Evolutionary conservation across 2,888 invertebrate genomes (phyloP).

Genomic region (Drosophila paucipuncta): DNA sequence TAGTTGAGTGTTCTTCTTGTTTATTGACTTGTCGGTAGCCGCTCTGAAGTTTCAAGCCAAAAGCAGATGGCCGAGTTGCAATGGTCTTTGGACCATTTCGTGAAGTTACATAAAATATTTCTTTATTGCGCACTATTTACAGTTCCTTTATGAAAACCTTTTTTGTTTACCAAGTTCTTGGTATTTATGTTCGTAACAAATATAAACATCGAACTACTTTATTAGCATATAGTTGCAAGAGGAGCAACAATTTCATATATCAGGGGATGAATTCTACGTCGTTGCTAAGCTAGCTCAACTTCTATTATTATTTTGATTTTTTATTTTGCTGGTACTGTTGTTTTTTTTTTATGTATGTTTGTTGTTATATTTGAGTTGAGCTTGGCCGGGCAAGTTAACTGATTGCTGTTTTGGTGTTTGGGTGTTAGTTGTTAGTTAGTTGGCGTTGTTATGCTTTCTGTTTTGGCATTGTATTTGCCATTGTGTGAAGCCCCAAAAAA

Average conservation of each 20-base stretch:
- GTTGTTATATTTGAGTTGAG: conserved; percentile 16
- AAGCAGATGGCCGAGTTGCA: conserved; percentile 28
- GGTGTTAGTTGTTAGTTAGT: conserved; percentile 53
- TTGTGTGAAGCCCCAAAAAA: not conserved
- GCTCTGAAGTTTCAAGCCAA: conserved; percentile 31
- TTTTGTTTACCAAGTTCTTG: not conserved
- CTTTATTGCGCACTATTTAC: not conserved
- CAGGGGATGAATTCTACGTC: not conserved
- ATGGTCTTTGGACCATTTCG: not conserved
- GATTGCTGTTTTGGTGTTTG: conserved; percentile 55
- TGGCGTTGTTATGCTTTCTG: conserved; percentile 41
- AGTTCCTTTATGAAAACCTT: not conserved
- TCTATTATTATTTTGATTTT: not conserved
- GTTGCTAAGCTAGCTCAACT: not conserved
- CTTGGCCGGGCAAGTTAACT: conserved; percentile 57
- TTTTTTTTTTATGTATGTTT: conserved; percentile 2
- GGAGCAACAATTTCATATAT: not conserved
- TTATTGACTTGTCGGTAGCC: conserved; percentile 10
- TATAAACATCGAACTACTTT: not conserved
- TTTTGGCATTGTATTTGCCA: conserved; percentile 17
- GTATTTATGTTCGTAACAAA: not conserved
- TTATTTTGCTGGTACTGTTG: not conserved
- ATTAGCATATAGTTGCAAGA: not conserved
- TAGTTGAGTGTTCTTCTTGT: conserved; percentile 20
- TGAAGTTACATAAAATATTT: not conserved